These are phyloP conservation scores for Oreochromis spilurus DNA, from an alignment of 2,113 vertebrate species.

Conservation along the genomic window DNA sequence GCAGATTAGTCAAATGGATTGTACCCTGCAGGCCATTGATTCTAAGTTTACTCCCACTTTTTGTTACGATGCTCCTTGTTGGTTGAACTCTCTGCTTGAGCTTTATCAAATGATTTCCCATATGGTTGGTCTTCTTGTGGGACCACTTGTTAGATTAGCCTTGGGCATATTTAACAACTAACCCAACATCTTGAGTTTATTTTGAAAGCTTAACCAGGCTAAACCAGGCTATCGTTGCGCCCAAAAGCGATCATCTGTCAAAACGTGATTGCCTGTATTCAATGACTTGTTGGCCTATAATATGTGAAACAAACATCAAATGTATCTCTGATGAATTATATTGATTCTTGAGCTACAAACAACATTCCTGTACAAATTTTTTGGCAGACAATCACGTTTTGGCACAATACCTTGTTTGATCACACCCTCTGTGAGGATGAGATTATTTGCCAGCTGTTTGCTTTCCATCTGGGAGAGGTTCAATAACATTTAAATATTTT, in stretches of 20 bases:
- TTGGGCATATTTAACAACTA: neutral
- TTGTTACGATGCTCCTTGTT: neutral
- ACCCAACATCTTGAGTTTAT: neutral
- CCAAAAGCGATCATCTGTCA: neutral
- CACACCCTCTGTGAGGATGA: neutral
- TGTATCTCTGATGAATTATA: neutral
- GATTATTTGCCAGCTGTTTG: neutral
- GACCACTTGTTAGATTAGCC: neutral
- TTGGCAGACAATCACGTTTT: neutral
- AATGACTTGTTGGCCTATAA: neutral
- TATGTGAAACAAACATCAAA: neutral
- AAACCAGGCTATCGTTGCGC: neutral
- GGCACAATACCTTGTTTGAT: neutral
- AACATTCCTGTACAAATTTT: neutral
- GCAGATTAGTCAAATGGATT: neutral
- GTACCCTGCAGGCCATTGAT: neutral
- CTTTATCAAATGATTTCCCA: neutral
- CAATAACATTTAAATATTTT: neutral
- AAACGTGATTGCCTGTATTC: neutral
- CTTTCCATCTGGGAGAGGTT: neutral
- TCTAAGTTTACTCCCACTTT: neutral
- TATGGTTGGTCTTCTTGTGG: neutral
- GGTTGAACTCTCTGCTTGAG: neutral
- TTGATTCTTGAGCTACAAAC: neutral
- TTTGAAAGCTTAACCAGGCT: neutral